These are phyloP conservation scores for Xestia xanthographa DNA, from an alignment of 2,888 invertebrate species.

Conservation along the genomic window DNA sequence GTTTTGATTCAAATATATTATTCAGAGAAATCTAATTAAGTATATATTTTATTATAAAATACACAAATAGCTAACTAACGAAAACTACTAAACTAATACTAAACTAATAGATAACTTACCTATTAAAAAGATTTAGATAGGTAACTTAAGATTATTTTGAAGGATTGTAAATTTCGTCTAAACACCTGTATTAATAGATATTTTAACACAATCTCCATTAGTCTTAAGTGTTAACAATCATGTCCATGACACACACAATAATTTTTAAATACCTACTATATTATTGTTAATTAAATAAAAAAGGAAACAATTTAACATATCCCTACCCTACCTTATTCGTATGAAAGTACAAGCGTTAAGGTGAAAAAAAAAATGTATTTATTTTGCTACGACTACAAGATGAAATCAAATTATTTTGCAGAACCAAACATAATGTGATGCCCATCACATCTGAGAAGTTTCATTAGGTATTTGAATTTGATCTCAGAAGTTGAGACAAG, in stretches of 20 bases:
- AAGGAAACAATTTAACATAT: conserved; percentile 8
- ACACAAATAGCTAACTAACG: too few species aligned
- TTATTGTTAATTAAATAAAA: conserved; percentile 45
- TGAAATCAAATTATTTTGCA: conserved; percentile 1
- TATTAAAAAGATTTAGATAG: not conserved
- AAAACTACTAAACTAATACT: too few species aligned
- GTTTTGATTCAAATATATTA: not conserved
- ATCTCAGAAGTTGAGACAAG: not conserved
- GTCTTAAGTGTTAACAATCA: conserved; percentile 59
- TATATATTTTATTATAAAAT: not conserved
- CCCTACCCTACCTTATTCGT: conserved; percentile 9
- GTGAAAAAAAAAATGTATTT: conserved; percentile 8
- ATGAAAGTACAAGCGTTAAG: conserved; percentile 36
- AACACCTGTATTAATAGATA: conserved; percentile 66
- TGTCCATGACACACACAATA: conserved; percentile 66
- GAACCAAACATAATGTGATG: not conserved
- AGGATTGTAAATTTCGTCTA: conserved; percentile 34
- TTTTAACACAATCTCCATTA: conserved; percentile 67
- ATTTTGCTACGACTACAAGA: conserved; percentile 19
- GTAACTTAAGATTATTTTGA: conserved; percentile 6
- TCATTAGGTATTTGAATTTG: not conserved
- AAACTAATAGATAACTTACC: too few species aligned
- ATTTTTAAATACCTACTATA: conserved; percentile 13
- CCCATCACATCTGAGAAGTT: not conserved
- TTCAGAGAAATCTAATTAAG: not conserved